Percentiles rank a stretch among this genome's conserved stretches.
Conservation (phyloP, 2,113 vertebrate species). For the Nothocercus nigrocapillus region DNA sequence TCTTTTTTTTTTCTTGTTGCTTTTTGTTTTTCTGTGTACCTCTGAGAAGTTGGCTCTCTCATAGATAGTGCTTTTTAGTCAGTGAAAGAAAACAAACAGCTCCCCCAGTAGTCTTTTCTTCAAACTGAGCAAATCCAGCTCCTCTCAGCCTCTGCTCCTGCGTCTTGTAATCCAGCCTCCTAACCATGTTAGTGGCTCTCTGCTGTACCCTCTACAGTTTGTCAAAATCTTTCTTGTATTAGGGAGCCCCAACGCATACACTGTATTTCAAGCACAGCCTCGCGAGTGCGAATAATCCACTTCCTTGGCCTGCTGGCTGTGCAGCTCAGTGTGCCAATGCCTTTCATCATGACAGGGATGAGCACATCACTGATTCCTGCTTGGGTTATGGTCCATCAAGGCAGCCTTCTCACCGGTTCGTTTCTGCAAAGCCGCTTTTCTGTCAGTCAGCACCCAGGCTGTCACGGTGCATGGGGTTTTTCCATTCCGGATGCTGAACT, state of each 20-base stretch:
- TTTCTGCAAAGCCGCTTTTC: neutral
- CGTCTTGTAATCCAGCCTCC: neutral
- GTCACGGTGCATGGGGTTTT: neutral
- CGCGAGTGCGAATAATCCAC: neutral
- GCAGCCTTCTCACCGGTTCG: neutral
- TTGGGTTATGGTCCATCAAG: neutral
- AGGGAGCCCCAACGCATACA: neutral
- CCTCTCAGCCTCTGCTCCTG: neutral
- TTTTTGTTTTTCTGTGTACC: neutral
- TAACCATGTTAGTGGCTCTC: neutral
- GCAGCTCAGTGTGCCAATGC: neutral
- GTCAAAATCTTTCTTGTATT: neutral
- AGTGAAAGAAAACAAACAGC: neutral
- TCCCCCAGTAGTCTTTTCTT: neutral
- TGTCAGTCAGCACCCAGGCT: neutral
- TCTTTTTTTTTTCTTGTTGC: neutral
- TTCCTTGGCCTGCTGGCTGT: conserved; percentile 19
- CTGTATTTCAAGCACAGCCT: conserved; percentile 13
- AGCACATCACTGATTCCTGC: neutral
- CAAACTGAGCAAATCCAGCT: neutral
- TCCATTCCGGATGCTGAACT: neutral
- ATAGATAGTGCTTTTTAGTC: neutral
- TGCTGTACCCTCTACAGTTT: neutral
- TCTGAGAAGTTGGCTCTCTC: neutral
- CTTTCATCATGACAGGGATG: conserved; percentile 6